Evolutionary conservation across 2,797 vertebrate species (phyloP), one percentile per base, ranked within the genome.

Genomic region (Streptopelia turtur): DNA sequence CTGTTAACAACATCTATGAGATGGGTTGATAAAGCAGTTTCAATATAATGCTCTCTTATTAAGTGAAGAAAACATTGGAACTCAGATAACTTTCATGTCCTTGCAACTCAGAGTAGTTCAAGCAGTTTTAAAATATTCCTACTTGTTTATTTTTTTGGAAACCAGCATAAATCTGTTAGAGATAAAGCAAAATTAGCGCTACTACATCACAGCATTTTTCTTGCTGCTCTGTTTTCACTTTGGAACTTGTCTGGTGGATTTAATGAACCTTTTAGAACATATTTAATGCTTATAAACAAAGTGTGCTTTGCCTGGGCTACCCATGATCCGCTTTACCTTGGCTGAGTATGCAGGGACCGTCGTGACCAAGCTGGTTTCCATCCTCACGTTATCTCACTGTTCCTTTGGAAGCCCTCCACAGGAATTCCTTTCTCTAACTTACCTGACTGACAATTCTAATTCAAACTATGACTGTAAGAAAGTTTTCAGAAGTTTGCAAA

Each of bases 321-420:
- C 47, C 24, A 5, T 47, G 12, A 25, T 37, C 14, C 0, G 1
- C 33, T 81, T 66, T 25, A n/a, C 28, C 53, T 60, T 53, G 31
- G 69, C 63, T 1, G 6, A 41, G 21, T 41, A 37, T 13, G 6
- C 0, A 2, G 57, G 25, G 45, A 79, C 13, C 9, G 0, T 13
- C 77, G 72, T 33, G 90, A 23, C 27, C 83, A 78, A 23, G 60
- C 30, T 55, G 35, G 8, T 77, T 93, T 89, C 75, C 16, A 15
- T 80, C 68, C 16, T 80, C 35, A 17, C 0, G 0, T 82, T 69
- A 27, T 83, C 68, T 85, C 25, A 3, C 12, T 70, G 31, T 47
- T 91, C 37, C 25, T 63, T 70, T 91, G 75, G 39, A 91, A 82
- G 37, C 8, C 15, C 23, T 78, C 68, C 50, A 50, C 31, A 49